These are phyloP conservation scores for Lophius americanus DNA, from an alignment of 2,797 vertebrate species.

Conservation along the genomic window DNA sequence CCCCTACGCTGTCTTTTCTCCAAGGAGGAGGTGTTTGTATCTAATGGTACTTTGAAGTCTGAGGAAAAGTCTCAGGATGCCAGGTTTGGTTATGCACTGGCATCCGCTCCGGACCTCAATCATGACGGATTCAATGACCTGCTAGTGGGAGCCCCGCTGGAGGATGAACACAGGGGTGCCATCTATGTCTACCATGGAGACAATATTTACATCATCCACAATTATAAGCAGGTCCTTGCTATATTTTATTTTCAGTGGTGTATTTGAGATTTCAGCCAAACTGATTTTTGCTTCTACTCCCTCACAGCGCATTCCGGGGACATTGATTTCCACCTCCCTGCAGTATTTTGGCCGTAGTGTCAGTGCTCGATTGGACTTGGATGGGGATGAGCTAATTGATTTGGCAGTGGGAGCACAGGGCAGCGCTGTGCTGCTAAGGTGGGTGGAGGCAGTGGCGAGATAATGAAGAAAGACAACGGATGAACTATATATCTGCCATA, in stretches of 20 bases:
- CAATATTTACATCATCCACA: conserved; percentile 78
- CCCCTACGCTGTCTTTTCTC: not conserved
- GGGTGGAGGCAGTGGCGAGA: conserved; percentile 15
- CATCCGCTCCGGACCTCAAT: conserved; percentile 88
- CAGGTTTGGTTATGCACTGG: conserved; percentile 90
- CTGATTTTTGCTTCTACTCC: conserved; percentile 1
- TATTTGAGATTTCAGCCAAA: conserved; percentile 16
- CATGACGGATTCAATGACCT: conserved; percentile 88
- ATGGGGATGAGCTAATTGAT: conserved; percentile 90
- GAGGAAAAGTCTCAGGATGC: conserved; percentile 87
- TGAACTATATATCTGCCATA: not conserved
- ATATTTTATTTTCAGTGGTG: not conserved
- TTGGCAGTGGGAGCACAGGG: conserved; percentile 92
- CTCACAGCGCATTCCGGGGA: conserved; percentile 85
- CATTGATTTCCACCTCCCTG: conserved; percentile 81
- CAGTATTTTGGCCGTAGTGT: conserved; percentile 92
- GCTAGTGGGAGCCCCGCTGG: conserved; percentile 91
- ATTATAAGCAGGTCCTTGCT: conserved; percentile 84
- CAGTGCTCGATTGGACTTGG: conserved; percentile 87
- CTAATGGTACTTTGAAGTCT: conserved; percentile 85
- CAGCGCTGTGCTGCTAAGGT: conserved; percentile 90
- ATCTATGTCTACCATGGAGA: conserved; percentile 90
- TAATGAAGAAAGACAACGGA: not conserved
- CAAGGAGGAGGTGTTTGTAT: conserved; percentile 80
- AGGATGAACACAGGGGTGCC: conserved; percentile 91